Base-by-base conservation (phyloP, 2,113 vertebrate genomes). In the Fulica atra region DNA sequence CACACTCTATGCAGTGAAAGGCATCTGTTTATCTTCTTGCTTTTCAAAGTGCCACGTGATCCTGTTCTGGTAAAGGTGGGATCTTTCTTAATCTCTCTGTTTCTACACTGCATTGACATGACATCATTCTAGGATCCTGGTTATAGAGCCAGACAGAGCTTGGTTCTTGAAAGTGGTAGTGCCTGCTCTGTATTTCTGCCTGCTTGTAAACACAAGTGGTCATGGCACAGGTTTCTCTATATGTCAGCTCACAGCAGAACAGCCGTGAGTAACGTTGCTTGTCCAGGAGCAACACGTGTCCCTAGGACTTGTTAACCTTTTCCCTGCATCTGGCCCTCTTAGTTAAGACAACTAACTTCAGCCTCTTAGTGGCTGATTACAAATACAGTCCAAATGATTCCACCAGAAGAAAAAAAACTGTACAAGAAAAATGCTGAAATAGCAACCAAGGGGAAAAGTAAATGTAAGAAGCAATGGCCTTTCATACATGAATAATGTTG, bases 21-120 rank as follows among this genome's bases (percentile, higher is more conserved):
- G 56, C 56, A 78, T 51, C 18, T 82, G 2, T 53, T 92, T 76
- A 28, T 87, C 38, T 10, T 64, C 20, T 33, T 88, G 31, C 35
- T 81, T 73, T 74, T 69, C 25, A 51, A 26, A 68, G 19, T 66
- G 59, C 26, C 28, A 10, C 24, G 29, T 92, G 31, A 80, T 53
- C 28, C 19, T 76, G 15, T 81, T 93, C 65, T 53, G 76, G 11
- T 80, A 53, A 86, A 60, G 64, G 14, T 64, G 26, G 46, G 94
- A 46, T 36, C 59, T 63, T 18, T 74, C n/a, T 78, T 83, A 28
- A 31, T 66, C 26, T 50, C 19, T 88, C 54, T 93, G 60, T 60
- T 74, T 78, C 42, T 86, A 0, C 7, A 2, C 18, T 82, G 4
- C 14, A 20, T 18, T 72, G 33, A 31, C 10, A 19, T 2, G 2